A percentile compares a stretch with the other conserved stretches of the same genome.
These are phyloP conservation scores for Pelagia noctiluca DNA, from an alignment of 30 jellyfish, hydroid and myxozoan genomes.

Conservation along the genomic window DNA sequence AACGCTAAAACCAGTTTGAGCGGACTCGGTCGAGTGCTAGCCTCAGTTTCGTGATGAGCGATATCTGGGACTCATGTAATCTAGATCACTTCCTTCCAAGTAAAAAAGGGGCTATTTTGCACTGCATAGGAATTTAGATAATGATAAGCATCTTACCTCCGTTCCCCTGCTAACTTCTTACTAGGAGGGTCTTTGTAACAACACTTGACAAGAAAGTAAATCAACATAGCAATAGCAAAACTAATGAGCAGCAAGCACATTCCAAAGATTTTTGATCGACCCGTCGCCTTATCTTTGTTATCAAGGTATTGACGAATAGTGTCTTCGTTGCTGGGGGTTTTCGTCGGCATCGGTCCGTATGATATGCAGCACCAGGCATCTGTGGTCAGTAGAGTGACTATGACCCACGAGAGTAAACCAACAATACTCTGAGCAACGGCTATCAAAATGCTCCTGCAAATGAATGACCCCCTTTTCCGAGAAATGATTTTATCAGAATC, in stretches of 20 bases:
- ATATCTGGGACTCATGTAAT: too few species aligned
- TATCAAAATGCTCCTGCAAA: slow-evolving; percentile 10
- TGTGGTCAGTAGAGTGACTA: slow-evolving; percentile 24
- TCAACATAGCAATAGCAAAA: not conserved
- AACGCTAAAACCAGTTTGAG: too few species aligned
- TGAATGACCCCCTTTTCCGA: slow-evolving; percentile 47
- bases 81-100: too few species aligned
- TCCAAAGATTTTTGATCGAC: not conserved
- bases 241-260: not conserved
- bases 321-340: not conserved
- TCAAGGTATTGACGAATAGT: not conserved
- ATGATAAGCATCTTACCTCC: too few species aligned
- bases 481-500: slow-evolving; percentile 19
- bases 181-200: slow-evolving; percentile 9
- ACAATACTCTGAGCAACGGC: slow-evolving; percentile 17
- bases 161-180: too few species aligned
- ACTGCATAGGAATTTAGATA: too few species aligned
- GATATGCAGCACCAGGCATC: slow-evolving; percentile 46
- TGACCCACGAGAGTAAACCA: slow-evolving; percentile 44
- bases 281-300: not conserved
- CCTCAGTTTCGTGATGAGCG: too few species aligned
- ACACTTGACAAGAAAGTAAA: slow-evolving; percentile 3
- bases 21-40: too few species aligned
- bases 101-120: too few species aligned
- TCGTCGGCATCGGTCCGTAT: slow-evolving; percentile 43